Evolutionary conservation across 64 coral and sea anemone species (phyloP).

Genomic region (Stichodactyla helianthus): DNA sequence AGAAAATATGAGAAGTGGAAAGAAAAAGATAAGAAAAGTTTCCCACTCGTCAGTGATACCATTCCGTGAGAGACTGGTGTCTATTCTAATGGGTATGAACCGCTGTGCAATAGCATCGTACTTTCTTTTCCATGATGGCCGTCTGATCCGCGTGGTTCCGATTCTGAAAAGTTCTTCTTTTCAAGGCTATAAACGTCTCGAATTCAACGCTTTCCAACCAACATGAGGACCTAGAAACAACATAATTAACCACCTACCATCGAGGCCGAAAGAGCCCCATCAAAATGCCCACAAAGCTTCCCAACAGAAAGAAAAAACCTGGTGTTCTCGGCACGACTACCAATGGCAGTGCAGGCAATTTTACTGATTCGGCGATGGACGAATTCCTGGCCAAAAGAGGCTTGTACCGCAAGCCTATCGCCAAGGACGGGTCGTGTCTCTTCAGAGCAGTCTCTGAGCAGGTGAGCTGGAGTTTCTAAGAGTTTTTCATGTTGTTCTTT

Average conservation of each 20-base stretch:
- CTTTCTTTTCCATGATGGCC: background rate
- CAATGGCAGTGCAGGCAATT: slow-evolving; percentile 52
- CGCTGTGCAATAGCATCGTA: background rate
- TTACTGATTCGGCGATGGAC: slow-evolving; percentile 90
- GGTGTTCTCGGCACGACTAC: slow-evolving; percentile 10
- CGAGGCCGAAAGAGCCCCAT: background rate
- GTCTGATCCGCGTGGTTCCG: slow-evolving; percentile 29
- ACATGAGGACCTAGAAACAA: slow-evolving; percentile 16
- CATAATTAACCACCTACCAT: background rate
- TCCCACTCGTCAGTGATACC: background rate
- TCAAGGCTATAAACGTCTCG: slow-evolving; percentile 15
- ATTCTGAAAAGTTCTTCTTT: slow-evolving; percentile 12
- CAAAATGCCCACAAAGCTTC: slow-evolving; percentile 31
- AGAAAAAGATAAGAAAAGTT: background rate
- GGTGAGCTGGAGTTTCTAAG: slow-evolving; percentile 30
- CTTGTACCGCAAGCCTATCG: slow-evolving; percentile 88
- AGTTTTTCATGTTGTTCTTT: slow-evolving; percentile 9
- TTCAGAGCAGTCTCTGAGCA: slow-evolving; percentile 99
- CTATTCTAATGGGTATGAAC: background rate
- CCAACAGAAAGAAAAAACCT: slow-evolving; percentile 58
- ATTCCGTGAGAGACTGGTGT: slow-evolving; percentile 2
- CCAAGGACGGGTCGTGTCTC: slow-evolving; percentile 96
- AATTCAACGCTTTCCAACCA: background rate
- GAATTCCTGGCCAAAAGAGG: slow-evolving; percentile 56
- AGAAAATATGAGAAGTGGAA: background rate